Percentiles rank a stretch among this genome's conserved stretches.
Evolutionary conservation across 2,888 invertebrate species (phyloP).

Genomic region (Thysanoteuthis rhombus): DNA sequence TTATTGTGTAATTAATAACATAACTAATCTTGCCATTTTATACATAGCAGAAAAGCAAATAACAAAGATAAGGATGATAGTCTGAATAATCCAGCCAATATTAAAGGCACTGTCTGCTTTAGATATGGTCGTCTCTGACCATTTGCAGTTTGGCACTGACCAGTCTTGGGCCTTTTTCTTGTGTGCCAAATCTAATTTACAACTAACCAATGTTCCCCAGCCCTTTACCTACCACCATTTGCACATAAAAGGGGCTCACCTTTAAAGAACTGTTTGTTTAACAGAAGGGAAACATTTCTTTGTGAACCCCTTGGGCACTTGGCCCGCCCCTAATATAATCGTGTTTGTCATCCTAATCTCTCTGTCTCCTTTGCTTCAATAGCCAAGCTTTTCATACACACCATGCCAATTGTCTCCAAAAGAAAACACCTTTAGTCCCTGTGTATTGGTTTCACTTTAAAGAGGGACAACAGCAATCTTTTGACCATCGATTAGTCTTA

Average conservation of each 20-base stretch:
- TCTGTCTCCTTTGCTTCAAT: constrained; percentile 12
- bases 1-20: not conserved
- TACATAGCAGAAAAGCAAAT: not conserved
- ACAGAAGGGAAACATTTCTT: not conserved
- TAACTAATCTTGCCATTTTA: not conserved
- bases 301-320: not conserved
- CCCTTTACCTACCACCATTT: not conserved
- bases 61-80: not conserved
- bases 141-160: not conserved
- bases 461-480: not conserved
- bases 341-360: not conserved
- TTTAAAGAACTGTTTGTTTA: not conserved
- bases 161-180: not conserved
- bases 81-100: not conserved
- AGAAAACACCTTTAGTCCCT: not conserved
- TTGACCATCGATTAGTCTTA: not conserved
- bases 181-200: not conserved
- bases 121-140: not conserved
- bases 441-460: not conserved
- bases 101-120: not conserved
- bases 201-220: not conserved
- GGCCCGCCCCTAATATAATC: not conserved
- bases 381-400: not conserved
- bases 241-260: not conserved
- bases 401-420: not conserved